Base-by-base conservation (phyloP, 2,113 vertebrate species). In the Hucho hucho region DNA sequence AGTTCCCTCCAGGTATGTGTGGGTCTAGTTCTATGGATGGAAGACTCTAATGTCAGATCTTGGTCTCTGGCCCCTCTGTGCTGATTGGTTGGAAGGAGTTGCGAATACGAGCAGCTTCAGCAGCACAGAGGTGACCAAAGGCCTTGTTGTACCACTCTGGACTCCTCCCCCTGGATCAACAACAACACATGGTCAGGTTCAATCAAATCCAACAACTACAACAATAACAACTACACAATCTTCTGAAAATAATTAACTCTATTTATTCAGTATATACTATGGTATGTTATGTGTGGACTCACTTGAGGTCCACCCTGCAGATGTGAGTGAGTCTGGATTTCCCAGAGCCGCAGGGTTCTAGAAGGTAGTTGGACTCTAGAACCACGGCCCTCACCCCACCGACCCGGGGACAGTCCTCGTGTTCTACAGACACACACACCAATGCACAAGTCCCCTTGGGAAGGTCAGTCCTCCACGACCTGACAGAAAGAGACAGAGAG, bases 91-190 rank as follows among this genome's bases (percentile, higher is more conserved):
- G 97, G 81, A 99, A 98, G 79, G 98, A 98, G 89, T 97, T 97
- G 81, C 96, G 95, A 79, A 99, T 98, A 71, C 94, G 93, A 74
- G 96, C 95, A 73, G 94, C 96, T 92, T 98, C 96, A 12, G 95
- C 94, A 0, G 96, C 95, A 80, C 96, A 98, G 59, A 98, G 93
- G 86, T 98, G 95, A 84, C 98, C 98, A 25, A 97, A 98, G 79
- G 94, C 94, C 93, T 97, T 98, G 88, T 95, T 98, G 92, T 98
- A 99, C 98, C 98, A 99, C 73, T 99, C 98, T 65, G 95, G 95
- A 83, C 95, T 95, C 87, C 94, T 94, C 75, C 97, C 98, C 89
- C 98, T 98, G 91, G 82, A 84, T 92, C 22, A 46, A 43, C 24
- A 3, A 37, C 5, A 22, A 37, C 37, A 73, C 66, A 75, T 5